Evolutionary conservation across 2,113 vertebrate genomes (phyloP).

Genomic region (Leptocoma aspasia): DNA sequence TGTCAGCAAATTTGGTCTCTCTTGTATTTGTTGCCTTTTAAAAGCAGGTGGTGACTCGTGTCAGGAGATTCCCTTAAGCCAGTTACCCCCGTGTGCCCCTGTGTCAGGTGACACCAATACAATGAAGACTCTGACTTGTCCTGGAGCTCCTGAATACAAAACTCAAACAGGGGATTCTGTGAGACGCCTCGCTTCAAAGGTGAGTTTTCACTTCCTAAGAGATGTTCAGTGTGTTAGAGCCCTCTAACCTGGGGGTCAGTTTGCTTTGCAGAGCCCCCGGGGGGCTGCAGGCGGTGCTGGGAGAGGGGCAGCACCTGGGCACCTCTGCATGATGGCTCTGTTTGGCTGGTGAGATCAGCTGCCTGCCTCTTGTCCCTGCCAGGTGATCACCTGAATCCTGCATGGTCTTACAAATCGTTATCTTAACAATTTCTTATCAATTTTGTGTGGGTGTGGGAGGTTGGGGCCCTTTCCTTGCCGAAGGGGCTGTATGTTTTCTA

Average conservation of each 20-base stretch:
- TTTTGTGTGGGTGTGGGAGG: not conserved
- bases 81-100: conserved; percentile 74
- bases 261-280: not conserved
- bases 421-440: not conserved
- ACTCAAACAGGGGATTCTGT: conserved; percentile 79
- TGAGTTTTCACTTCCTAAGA: conserved; percentile 10
- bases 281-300: rapidly evolving
- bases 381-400: not conserved
- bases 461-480: not conserved
- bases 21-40: not conserved
- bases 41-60: conserved; percentile 74
- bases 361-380: not conserved
- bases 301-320: no score
- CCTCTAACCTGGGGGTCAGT: no score
- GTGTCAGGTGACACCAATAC: conserved; percentile 65
- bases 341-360: not conserved
- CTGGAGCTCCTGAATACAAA: conserved; percentile 77
- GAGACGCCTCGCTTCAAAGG: conserved; percentile 89
- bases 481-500: not conserved
- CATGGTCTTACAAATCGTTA: not conserved
- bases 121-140: conserved; percentile 61
- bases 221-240: not conserved
- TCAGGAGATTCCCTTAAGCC: conserved; percentile 85
- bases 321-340: rapidly evolving
- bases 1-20: not conserved